Percentiles rank a stretch among this genome's conserved stretches.
These are phyloP conservation scores for Magallana ariakensis DNA, from an alignment of 1,140 invertebrate genomes.

Conservation along the genomic window DNA sequence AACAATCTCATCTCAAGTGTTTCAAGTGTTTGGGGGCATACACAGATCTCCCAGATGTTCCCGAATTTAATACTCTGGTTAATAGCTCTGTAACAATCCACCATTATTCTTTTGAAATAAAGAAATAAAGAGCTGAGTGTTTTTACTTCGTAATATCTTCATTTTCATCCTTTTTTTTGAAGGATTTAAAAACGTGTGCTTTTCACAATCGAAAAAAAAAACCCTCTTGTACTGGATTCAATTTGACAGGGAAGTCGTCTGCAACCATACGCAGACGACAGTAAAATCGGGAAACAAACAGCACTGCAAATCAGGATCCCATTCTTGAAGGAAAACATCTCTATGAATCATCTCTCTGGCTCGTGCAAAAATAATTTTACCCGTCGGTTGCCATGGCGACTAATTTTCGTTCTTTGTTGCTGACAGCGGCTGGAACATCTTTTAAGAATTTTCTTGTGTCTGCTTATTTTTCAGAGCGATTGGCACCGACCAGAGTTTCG, in stretches of 20 bases:
- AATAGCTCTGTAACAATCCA: neutral
- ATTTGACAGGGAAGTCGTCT: neutral
- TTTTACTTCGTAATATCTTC: neutral
- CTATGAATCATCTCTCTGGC: conserved; percentile 9
- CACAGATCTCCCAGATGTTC: neutral
- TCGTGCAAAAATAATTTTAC: conserved; percentile 23
- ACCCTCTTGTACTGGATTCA: too few relatives aligned
- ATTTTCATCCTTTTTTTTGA: neutral
- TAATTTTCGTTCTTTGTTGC: conserved; percentile 31
- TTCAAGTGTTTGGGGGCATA: neutral
- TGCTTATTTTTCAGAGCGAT: conserved; percentile 18
- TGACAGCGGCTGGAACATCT: conserved; percentile 34
- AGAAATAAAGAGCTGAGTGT: neutral
- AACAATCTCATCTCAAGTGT: conserved; percentile 6
- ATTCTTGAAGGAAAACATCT: neutral
- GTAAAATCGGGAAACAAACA: neutral
- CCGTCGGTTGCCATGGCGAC: conserved; percentile 21
- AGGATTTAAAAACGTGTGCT: neutral
- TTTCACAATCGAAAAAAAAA: too few relatives aligned
- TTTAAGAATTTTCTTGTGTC: conserved; percentile 3
- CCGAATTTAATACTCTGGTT: neutral
- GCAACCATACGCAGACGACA: neutral
- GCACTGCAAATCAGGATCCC: neutral
- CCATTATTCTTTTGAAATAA: conserved; percentile 18
- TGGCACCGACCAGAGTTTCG: conserved; percentile 16